Percentiles rank a stretch among this genome's conserved stretches.
Evolutionary conservation across 2,113 vertebrate genomes (phyloP).

Genomic region (Carassius auratus): DNA sequence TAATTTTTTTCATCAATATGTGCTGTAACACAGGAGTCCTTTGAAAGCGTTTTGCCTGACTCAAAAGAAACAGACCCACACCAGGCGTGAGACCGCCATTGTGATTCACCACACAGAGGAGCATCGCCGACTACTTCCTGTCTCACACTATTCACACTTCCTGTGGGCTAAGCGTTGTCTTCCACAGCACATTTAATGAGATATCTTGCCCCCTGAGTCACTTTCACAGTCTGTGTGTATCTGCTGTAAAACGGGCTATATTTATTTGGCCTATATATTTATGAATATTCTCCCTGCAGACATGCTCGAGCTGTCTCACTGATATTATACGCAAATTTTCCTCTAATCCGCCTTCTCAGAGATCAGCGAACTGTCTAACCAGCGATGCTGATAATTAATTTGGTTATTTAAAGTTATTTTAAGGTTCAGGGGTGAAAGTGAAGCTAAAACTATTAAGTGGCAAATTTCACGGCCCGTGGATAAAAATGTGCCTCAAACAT

Average conservation of each 20-base stretch:
- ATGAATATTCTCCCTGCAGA: conserved; percentile 27
- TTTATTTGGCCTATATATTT: not conserved
- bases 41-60: not conserved
- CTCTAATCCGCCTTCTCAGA: conserved; percentile 21
- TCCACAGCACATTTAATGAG: conserved; percentile 20
- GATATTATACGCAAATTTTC: conserved; percentile 20
- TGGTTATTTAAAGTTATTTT: conserved; percentile 37
- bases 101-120: conserved; percentile 23
- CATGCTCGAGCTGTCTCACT: not conserved
- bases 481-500: conserved; percentile 22
- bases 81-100: not conserved
- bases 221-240: conserved; percentile 7
- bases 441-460: conserved; percentile 27
- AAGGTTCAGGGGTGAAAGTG: conserved; percentile 36
- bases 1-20: not conserved
- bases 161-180: conserved; percentile 5
- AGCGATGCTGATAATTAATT: conserved; percentile 53
- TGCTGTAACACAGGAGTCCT: not conserved
- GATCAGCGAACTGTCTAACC: conserved; percentile 39
- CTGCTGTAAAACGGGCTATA: not conserved
- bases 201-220: not conserved
- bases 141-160: conserved; percentile 17
- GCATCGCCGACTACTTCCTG: not conserved
- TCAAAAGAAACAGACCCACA: not conserved
- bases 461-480: conserved; percentile 14